These are phyloP conservation scores for Actinernus sp. DNA, from an alignment of 92 coral and sea anemone species.

Conservation along the genomic window DNA sequence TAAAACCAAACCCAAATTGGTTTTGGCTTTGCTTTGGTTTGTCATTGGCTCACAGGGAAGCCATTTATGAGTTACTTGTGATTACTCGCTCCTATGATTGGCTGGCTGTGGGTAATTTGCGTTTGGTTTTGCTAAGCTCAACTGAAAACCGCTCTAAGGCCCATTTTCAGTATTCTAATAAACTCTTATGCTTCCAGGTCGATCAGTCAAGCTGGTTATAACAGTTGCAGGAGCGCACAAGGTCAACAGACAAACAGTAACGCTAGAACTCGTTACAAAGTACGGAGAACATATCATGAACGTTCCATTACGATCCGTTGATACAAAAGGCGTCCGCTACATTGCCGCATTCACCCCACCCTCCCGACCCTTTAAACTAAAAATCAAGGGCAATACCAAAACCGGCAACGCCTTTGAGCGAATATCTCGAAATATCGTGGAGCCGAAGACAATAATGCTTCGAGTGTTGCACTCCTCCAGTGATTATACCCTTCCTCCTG, in stretches of 20 bases:
- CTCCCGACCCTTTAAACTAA: conserved; percentile 64
- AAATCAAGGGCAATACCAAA: conserved; percentile 74
- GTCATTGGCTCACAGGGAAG: too few relatives aligned
- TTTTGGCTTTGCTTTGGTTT: too few relatives aligned
- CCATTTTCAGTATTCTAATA: too few relatives aligned
- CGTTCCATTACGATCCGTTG: conserved; percentile 55
- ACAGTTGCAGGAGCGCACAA: conserved; percentile 85
- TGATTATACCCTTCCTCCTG: conserved; percentile 69
- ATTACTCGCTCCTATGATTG: too few relatives aligned
- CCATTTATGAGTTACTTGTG: too few relatives aligned
- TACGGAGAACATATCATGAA: conserved; percentile 63
- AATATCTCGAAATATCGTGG: conserved; percentile 68
- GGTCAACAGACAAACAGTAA: conserved; percentile 51
- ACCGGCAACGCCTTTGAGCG: conserved; percentile 69
- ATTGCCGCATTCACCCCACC: conserved; percentile 65
- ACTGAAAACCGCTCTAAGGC: too few relatives aligned
- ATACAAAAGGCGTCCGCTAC: conserved; percentile 61
- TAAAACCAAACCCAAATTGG: too few relatives aligned
- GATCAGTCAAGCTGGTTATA: conserved; percentile 51
- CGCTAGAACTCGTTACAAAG: conserved; percentile 69
- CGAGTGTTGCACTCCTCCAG: conserved; percentile 62
- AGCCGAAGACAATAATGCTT: conserved; percentile 65
- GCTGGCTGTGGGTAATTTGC: too few relatives aligned
- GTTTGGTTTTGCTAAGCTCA: too few relatives aligned
- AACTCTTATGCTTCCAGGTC: conserved; percentile 41